Evolutionary conservation across 2,797 vertebrate genomes (phyloP).

Genomic region (Malurus splendens): DNA sequence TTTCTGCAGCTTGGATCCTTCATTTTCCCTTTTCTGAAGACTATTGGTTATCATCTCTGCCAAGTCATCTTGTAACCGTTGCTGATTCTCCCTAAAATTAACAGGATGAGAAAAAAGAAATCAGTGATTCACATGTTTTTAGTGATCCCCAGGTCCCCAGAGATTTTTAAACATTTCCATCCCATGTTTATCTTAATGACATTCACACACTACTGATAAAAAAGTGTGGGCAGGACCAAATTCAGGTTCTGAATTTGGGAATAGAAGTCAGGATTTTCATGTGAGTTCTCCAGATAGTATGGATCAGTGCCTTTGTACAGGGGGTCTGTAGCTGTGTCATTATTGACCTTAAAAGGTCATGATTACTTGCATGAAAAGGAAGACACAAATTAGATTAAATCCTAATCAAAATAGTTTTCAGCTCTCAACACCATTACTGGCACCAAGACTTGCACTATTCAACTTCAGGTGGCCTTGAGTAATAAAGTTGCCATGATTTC

Average conservation of each 20-base stretch:
- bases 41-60: conserved; percentile 85
- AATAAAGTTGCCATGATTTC: not conserved
- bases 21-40: conserved; percentile 73
- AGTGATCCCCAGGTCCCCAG: not conserved
- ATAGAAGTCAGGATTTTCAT: not conserved
- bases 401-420: not conserved
- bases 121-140: not conserved
- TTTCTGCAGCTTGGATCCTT: conserved; percentile 64
- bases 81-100: conserved; percentile 87
- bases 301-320: not conserved
- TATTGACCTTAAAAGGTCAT: not conserved
- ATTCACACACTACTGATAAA: not conserved
- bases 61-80: conserved; percentile 87
- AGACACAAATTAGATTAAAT: not conserved
- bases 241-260: not conserved
- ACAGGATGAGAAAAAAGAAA: not conserved
- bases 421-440: not conserved
- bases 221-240: not conserved
- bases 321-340: not conserved
- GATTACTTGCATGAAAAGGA: not conserved
- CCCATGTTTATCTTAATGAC: not conserved
- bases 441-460: not conserved
- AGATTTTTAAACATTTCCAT: not conserved
- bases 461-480: not conserved
- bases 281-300: not conserved